Percentiles rank a stretch among this genome's conserved stretches.
phyloP scores from a whole-genome alignment of 2,797 vertebrate species.

The Darevskia mixta region DNA sequence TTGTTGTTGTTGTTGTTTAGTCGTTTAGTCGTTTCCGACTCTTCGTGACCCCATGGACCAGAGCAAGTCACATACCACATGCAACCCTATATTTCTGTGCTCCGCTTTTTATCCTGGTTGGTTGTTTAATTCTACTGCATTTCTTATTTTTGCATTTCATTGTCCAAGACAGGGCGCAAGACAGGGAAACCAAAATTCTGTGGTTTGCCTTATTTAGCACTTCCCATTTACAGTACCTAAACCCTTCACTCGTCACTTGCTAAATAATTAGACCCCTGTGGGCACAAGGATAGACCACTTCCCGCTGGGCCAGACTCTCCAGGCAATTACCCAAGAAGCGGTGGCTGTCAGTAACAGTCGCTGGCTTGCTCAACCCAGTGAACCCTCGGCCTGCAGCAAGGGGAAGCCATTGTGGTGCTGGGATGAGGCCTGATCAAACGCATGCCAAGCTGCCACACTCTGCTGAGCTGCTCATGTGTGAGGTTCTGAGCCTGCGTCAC shows the following conservation, averaged over 20 bases:
- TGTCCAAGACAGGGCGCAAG: no score
- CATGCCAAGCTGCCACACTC: neutral
- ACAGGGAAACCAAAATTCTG: neutral
- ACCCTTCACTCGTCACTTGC: slow-evolving; percentile 14
- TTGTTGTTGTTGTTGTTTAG: no score
- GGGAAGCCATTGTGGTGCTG: neutral
- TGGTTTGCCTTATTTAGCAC: neutral
- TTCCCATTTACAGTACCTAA: slow-evolving; percentile 14
- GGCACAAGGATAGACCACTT: neutral
- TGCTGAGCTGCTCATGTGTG: neutral
- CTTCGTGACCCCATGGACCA: no score
- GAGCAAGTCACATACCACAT: no score
- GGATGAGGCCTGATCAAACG: slow-evolving; percentile 8
- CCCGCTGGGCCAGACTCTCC: neutral
- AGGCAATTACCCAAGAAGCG: neutral
- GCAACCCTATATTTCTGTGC: no score
- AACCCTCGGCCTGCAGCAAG: neutral
- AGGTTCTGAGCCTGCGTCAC: neutral
- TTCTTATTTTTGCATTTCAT: no score
- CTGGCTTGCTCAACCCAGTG: neutral
- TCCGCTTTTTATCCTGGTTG: neutral
- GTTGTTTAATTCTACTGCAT: neutral
- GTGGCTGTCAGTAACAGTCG: neutral
- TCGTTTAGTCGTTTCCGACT: no score
- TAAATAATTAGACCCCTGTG: neutral